A percentile compares a stretch with the other conserved stretches of the same genome.
Conservation (phyloP, 2,113 vertebrate species). For the Ahaetulla prasina region DNA sequence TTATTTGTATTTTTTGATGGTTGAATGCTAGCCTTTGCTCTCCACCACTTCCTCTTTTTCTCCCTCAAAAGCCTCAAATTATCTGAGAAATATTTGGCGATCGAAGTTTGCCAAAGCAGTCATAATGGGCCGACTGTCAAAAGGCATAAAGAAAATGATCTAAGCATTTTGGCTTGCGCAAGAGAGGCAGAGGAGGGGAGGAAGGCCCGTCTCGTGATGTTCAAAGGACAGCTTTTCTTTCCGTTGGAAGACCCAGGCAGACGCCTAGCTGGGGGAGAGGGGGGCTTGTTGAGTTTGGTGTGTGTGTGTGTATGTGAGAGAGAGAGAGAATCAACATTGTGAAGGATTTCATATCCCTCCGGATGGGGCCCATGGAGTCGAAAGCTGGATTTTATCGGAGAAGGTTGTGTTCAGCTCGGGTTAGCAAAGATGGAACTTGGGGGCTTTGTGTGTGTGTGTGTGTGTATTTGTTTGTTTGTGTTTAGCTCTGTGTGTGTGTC, state of each 20-base stretch:
- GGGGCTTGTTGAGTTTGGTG: neutral
- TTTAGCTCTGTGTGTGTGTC: too few species aligned
- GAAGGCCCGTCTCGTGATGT: fast-evolving
- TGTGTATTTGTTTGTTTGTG: neutral
- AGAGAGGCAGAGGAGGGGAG: neutral
- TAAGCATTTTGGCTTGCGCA: too few species aligned
- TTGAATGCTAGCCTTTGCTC: neutral
- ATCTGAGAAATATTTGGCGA: neutral
- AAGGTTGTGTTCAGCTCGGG: neutral
- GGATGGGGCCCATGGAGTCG: neutral
- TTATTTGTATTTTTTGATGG: too few species aligned
- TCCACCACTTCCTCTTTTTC: neutral
- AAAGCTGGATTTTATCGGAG: neutral
- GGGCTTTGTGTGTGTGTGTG: neutral
- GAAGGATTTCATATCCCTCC: neutral
- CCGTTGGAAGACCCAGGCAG: neutral
- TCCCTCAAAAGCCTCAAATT: neutral
- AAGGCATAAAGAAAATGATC: neutral
- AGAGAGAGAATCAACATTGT: neutral
- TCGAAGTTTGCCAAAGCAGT: neutral
- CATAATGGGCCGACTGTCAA: neutral
- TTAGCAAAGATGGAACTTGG: neutral
- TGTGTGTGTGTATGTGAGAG: neutral
- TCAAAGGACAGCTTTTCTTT: neutral
- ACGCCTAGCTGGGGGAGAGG: neutral